Conservation (phyloP, 2,888 invertebrate genomes). For the Campaea margaritaria region DNA sequence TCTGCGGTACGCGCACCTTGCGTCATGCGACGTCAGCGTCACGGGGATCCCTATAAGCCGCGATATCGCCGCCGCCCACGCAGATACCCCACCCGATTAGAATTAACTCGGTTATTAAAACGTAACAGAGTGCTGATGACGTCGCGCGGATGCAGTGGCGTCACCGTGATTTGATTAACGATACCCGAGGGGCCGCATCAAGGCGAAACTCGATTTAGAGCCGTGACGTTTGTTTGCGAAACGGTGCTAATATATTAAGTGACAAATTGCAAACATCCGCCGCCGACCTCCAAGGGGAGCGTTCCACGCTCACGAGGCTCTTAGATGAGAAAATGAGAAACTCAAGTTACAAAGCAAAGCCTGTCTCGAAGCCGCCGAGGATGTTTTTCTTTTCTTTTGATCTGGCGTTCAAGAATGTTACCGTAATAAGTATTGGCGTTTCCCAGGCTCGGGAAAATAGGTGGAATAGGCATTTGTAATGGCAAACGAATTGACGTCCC, state of each 20-base stretch:
- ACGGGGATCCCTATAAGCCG: constrained; percentile 48
- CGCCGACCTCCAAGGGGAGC: constrained; percentile 42
- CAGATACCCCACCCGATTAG: constrained; percentile 20
- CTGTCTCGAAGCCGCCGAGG: constrained; percentile 5
- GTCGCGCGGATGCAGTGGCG: constrained; percentile 37
- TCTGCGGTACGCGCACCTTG: constrained; percentile 44
- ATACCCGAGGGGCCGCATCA: constrained; percentile 39
- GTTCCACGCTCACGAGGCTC: constrained; percentile 26
- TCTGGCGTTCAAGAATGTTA: not conserved
- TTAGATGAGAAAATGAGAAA: constrained; percentile 5
- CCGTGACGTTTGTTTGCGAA: constrained; percentile 46
- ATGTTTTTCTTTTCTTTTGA: constrained; percentile 7
- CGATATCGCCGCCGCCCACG: constrained; percentile 39
- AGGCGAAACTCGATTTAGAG: constrained; percentile 47
- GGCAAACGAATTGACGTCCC: constrained; percentile 1
- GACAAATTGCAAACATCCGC: constrained; percentile 49
- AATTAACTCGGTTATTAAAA: constrained; percentile 29
- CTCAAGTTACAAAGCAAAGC: constrained; percentile 19
- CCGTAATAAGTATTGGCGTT: constrained; percentile 14
- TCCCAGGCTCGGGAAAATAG: not conserved
- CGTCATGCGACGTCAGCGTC: constrained; percentile 49
- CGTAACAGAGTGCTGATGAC: constrained; percentile 35
- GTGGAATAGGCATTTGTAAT: constrained; percentile 2
- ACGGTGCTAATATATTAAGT: constrained; percentile 39
- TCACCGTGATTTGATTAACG: constrained; percentile 48